Evolutionary conservation across 2,113 vertebrate genomes (phyloP), one percentile per base, ranked within the genome.

Genomic region (Perca fluviatilis): DNA sequence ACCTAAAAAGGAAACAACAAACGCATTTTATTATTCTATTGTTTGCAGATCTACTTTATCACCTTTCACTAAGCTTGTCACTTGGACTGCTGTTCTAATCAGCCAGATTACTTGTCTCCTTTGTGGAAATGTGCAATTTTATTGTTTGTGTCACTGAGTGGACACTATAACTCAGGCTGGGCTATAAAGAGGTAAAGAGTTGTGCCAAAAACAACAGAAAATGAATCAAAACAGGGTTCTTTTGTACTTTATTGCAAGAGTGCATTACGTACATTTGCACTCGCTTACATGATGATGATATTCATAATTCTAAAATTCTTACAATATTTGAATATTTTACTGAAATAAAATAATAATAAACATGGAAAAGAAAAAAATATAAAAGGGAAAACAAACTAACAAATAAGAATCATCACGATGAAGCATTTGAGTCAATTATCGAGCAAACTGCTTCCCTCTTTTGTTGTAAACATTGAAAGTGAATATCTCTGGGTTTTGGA

Each of bases 21-120:
- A 23, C 23, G 21, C 0, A 0, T 13, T 56, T 30, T 46, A 30
- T 65, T 30, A 10, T 27, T 47, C 12, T 30, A 9, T 66, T n/a
- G 43, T 76, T 30, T 46, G 18, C 23, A 21, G 33, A 36, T 47
- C 13, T n/a, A 15, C 68, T 72, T 65, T 10, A 69, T 74, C 47
- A 25, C 46, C 27, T 40, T 8, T 62, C 43, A 0, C 66, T 25
- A n/a, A 54, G 62, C 40, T 9, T 16, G 47, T 58, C 43, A 61
- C 46, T 53, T 2, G 9, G 30, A 33, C 40, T 56, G 60, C 2
- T 50, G 64, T 10, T 47, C 65, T 63, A 43, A 80, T 70, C 50
- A 46, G 40, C 19, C 3, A 46, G 53, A 40, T 33, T 46, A 78
- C 23, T 27, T 14, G 23, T 50, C 57, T 70, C 16, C 40, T 15